Evolutionary conservation across 2,113 vertebrate genomes (phyloP).

Genomic region (Notiomystis cincta): DNA sequence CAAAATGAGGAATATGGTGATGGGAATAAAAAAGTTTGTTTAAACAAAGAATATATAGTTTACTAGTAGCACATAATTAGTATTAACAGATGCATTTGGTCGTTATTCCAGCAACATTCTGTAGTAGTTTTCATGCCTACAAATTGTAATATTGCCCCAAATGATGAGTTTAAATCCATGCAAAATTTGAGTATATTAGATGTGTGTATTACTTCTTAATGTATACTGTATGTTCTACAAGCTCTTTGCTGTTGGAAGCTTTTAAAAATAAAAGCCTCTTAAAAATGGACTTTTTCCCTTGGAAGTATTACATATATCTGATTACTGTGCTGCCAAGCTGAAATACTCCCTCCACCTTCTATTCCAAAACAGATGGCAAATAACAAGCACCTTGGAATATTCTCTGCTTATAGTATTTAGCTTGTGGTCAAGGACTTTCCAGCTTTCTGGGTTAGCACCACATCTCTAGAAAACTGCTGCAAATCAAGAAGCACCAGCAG

Average conservation of each 20-base stretch:
- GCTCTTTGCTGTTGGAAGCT: not conserved
- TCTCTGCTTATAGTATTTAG: not conserved
- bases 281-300: not conserved
- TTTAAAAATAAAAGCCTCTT: not conserved
- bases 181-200: not conserved
- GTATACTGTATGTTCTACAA: not conserved
- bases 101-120: not conserved
- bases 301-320: not conserved
- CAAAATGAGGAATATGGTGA: not conserved
- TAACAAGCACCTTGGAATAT: constrained; percentile 24
- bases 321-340: constrained; percentile 8
- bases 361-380: constrained; percentile 32
- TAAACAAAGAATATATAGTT: not conserved
- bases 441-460: constrained; percentile 15
- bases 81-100: not conserved
- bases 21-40: not conserved
- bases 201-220: not conserved
- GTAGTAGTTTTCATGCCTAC: not conserved
- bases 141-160: not conserved
- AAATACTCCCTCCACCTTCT: constrained; percentile 7
- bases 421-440: not conserved
- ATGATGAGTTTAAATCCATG: not conserved
- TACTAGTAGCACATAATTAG: not conserved
- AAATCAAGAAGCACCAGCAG: not conserved
- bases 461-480: constrained; percentile 1